Conservation (phyloP, 2,113 vertebrate genomes). For the Orcinus orca region DNA sequence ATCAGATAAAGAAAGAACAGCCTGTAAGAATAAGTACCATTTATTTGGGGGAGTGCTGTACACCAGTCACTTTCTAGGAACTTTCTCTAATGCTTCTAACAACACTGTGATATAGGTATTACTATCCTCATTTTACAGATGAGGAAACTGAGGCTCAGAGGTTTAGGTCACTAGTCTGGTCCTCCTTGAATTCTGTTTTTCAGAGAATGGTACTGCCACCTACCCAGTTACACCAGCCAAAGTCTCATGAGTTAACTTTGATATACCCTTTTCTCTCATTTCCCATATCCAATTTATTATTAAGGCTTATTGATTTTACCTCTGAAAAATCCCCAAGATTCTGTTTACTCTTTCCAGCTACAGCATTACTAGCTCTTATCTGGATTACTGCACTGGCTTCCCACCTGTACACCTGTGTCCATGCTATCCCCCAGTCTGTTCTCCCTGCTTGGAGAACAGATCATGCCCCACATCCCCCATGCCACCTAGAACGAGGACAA, state of each 20-base stretch:
- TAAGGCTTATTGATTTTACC: background rate
- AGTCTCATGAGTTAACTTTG: background rate
- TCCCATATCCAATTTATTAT: background rate
- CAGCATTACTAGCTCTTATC: background rate
- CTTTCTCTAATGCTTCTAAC: background rate
- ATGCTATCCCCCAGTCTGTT: background rate
- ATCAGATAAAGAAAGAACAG: background rate
- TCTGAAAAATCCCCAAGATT: background rate
- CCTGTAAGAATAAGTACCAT: background rate
- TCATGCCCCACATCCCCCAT: rapidly evolving
- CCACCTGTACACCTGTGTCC: background rate
- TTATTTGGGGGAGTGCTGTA: background rate
- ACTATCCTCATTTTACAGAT: background rate
- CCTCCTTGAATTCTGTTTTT: background rate
- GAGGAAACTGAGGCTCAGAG: background rate
- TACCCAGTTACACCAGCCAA: background rate
- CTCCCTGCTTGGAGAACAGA: background rate
- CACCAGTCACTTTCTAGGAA: background rate
- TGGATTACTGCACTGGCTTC: background rate
- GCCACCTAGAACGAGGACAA: background rate
- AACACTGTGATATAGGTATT: background rate
- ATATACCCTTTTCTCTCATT: background rate
- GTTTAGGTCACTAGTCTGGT: background rate
- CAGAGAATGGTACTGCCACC: background rate
- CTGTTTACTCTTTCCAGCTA: background rate